A percentile compares a stretch with the other conserved stretches of the same genome.
Conservation (phyloP, 2,888 invertebrate species). For the Drosophila mimica region DNA sequence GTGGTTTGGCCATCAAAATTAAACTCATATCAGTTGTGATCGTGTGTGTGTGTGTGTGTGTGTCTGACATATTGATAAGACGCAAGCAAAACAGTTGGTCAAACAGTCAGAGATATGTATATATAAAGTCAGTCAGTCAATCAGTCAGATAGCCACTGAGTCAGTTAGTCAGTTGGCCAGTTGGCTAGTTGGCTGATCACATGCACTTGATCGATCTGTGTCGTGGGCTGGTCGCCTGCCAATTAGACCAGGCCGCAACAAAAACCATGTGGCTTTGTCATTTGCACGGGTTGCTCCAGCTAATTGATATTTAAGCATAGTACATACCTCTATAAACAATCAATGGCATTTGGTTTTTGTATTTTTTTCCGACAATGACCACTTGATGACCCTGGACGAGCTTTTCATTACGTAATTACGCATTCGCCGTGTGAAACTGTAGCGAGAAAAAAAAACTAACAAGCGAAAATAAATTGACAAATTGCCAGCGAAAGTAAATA, state of each 20-base stretch:
- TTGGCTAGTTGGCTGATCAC: conserved; percentile 49
- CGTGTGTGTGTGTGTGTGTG: conserved; percentile 49
- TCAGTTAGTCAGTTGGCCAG: conserved; percentile 1
- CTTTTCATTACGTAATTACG: conserved; percentile 61
- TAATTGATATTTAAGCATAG: conserved; percentile 72
- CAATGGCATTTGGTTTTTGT: conserved; percentile 50
- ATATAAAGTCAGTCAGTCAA: background rate
- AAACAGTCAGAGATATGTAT: conserved; percentile 2
- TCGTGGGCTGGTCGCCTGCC: conserved; percentile 29
- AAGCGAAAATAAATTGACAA: conserved; percentile 14
- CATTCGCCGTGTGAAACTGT: conserved; percentile 58
- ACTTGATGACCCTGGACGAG: conserved; percentile 54
- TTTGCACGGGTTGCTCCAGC: conserved; percentile 29
- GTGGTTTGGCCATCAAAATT: conserved; percentile 46
- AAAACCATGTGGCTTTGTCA: conserved; percentile 26
- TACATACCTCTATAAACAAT: conserved; percentile 59
- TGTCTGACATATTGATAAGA: conserved; percentile 58
- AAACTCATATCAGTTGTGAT: conserved; percentile 54
- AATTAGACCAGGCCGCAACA: conserved; percentile 38
- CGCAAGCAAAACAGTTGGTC: conserved; percentile 22
- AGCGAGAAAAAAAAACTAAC: conserved; percentile 9
- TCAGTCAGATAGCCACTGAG: conserved; percentile 4
- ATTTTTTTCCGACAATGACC: conserved; percentile 42
- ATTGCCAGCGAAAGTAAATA: conserved; percentile 49
- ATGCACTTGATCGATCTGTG: conserved; percentile 66